A percentile compares a stretch with the other conserved stretches of the same genome.
Evolutionary conservation across 2,797 vertebrate species (phyloP).

Genomic region (Synanceia verrucosa): DNA sequence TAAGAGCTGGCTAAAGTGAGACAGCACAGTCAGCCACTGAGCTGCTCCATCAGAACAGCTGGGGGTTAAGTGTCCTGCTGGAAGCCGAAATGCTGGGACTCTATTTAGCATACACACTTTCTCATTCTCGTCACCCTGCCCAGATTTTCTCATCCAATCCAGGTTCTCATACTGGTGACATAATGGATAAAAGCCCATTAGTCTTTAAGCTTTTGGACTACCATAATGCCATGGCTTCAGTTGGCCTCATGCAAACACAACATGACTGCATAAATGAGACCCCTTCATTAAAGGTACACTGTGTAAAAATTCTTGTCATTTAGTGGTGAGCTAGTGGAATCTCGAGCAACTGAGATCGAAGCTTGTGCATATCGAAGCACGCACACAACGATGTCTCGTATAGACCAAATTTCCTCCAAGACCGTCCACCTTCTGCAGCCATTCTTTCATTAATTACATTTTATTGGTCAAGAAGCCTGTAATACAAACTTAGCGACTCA

Average conservation of each 20-base stretch:
- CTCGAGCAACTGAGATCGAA: too few species aligned
- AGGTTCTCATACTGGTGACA: conserved; percentile 37
- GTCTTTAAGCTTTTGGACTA: conserved; percentile 21
- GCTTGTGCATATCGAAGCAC: too few species aligned
- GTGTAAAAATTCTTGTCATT: too few species aligned
- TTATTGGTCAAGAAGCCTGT: too few species aligned
- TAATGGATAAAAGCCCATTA: conserved; percentile 30
- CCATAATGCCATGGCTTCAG: neutral
- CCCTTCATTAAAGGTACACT: too few species aligned
- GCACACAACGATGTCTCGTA: too few species aligned
- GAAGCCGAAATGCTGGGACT: conserved; percentile 41
- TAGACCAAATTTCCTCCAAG: too few species aligned
- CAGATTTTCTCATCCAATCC: conserved; percentile 26
- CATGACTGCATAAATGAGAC: conserved; percentile 18
- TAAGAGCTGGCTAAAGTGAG: conserved; percentile 1
- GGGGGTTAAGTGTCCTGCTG: conserved; percentile 54
- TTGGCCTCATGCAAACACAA: conserved; percentile 28
- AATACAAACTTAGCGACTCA: too few species aligned
- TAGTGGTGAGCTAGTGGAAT: too few species aligned
- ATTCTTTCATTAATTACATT: too few species aligned
- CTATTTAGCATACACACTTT: conserved; percentile 31
- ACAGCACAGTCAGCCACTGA: conserved; percentile 16
- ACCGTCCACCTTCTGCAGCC: too few species aligned
- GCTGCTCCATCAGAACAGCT: conserved; percentile 45
- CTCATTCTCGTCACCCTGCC: conserved; percentile 17